Conservation (phyloP, 1,140 invertebrate genomes). For the Zaprionus ornatus region DNA sequence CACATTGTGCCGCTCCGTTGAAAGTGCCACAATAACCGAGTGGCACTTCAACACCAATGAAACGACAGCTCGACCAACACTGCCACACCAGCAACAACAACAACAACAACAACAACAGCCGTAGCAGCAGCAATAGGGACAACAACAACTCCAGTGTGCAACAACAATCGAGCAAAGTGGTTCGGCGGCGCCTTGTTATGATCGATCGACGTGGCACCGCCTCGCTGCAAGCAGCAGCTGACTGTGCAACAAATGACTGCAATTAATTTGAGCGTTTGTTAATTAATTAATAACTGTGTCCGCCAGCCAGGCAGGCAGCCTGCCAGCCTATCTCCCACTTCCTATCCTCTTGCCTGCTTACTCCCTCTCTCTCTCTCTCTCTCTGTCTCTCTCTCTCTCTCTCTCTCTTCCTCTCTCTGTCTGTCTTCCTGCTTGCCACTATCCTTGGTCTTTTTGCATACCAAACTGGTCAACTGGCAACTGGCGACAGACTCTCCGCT, state of each 20-base stretch:
- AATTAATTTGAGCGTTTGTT: conserved; percentile 73
- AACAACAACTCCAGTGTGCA: background rate
- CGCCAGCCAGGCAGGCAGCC: background rate
- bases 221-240: conserved; percentile 41
- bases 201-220: conserved; percentile 51
- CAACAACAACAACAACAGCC: background rate
- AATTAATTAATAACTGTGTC: conserved; percentile 73
- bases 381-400: too few relatives aligned
- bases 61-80: conserved; percentile 5
- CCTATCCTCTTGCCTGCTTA: background rate
- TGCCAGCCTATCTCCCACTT: background rate
- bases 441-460: conserved; percentile 4
- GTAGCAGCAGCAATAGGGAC: background rate
- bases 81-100: background rate
- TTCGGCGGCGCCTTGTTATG: conserved; percentile 37
- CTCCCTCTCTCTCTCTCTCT: background rate
- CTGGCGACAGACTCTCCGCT: conserved; percentile 7
- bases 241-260: conserved; percentile 71
- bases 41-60: conserved; percentile 37
- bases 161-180: conserved; percentile 14
- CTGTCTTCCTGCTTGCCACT: background rate
- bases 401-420: background rate
- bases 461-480: background rate
- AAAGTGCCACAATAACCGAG: conserved; percentile 26
- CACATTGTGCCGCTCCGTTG: conserved; percentile 44